These are phyloP conservation scores for Fulmarus glacialis DNA, from an alignment of 2,113 vertebrate species.

Conservation along the genomic window DNA sequence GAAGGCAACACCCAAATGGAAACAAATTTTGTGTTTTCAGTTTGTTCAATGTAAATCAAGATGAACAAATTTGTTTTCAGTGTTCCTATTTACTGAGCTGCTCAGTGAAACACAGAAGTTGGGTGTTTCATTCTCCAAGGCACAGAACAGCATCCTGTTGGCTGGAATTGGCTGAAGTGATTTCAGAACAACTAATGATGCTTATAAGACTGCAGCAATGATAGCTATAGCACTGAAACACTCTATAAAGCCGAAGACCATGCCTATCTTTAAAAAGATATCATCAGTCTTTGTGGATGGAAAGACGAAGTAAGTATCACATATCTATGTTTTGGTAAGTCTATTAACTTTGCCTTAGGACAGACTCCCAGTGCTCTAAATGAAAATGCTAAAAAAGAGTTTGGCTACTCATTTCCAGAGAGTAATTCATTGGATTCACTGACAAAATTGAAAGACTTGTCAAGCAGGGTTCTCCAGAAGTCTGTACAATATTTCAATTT, in stretches of 20 bases:
- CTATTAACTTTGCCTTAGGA: background rate
- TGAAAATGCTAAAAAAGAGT: conserved; percentile 11
- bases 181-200: background rate
- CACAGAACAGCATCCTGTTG: background rate
- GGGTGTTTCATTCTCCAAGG: background rate
- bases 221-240: background rate
- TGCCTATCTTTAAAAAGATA: background rate
- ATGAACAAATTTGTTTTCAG: background rate
- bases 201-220: background rate
- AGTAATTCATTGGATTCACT: background rate
- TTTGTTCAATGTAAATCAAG: background rate
- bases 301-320: background rate
- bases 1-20: background rate
- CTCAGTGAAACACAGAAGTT: background rate
- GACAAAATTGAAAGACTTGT: background rate
- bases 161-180: background rate
- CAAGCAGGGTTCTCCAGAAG: background rate
- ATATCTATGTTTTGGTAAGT: background rate
- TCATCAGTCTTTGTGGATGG: background rate
- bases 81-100: background rate
- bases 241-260: background rate
- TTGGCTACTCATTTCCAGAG: background rate
- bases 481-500: background rate
- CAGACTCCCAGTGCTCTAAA: background rate
- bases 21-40: background rate